A percentile compares a stretch with the other conserved stretches of the same genome.
Evolutionary conservation across 2,888 invertebrate genomes (phyloP).

Genomic region (Mallateleia sp.): DNA sequence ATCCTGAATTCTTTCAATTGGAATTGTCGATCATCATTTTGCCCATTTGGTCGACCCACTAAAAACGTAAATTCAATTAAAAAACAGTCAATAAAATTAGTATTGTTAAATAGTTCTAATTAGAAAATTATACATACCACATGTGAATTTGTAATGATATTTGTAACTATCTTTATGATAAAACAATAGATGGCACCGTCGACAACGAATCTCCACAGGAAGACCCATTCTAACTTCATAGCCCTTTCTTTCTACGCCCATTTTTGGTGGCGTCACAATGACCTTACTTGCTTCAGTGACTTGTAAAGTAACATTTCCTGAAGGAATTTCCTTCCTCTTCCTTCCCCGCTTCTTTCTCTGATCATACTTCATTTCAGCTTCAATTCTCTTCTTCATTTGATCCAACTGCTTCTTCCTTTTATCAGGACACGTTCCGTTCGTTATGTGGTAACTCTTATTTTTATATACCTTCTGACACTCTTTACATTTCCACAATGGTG

Average conservation of each 20-base stretch:
- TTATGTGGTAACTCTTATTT: neutral
- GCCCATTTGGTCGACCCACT: too few relatives aligned
- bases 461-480: conserved; percentile 35
- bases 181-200: conserved; percentile 9
- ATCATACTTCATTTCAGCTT: neutral
- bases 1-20: too few relatives aligned
- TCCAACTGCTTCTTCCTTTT: conserved; percentile 27
- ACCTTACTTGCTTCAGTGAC: too few relatives aligned
- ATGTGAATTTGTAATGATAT: conserved; percentile 25
- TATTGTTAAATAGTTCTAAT: too few relatives aligned
- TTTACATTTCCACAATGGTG: conserved; percentile 26
- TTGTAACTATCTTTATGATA: conserved; percentile 42
- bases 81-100: too few relatives aligned
- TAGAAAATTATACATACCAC: too few relatives aligned
- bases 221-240: conserved; percentile 1
- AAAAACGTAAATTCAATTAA: too few relatives aligned
- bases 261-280: too few relatives aligned
- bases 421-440: conserved; percentile 21
- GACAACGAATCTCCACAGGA: neutral
- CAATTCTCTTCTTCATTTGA: conserved; percentile 18
- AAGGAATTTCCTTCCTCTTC: too few relatives aligned
- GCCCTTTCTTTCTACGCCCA: too few relatives aligned
- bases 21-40: too few relatives aligned
- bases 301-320: too few relatives aligned
- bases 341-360: neutral